Conservation (phyloP, 2,888 invertebrate species). For the Athripsodes cinereus region DNA sequence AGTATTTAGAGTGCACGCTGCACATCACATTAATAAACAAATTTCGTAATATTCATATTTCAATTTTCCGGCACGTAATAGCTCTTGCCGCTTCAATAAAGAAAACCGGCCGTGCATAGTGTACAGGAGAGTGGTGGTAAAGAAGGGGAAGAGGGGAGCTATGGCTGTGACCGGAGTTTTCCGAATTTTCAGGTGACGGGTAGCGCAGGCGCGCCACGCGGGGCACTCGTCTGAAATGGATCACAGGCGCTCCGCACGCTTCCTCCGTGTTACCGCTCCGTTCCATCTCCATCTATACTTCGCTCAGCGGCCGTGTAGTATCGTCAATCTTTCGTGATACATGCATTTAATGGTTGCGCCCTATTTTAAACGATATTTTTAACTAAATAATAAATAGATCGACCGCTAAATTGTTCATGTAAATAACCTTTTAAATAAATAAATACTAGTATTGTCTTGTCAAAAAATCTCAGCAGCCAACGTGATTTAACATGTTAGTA, state of each 20-base stretch:
- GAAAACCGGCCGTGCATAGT: neutral
- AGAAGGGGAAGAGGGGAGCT: slow-evolving; percentile 12
- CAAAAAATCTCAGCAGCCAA: slow-evolving; percentile 10
- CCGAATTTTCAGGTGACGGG: slow-evolving; percentile 8
- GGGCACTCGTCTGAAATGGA: slow-evolving; percentile 17
- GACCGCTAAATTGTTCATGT: slow-evolving; percentile 30
- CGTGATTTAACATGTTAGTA: neutral
- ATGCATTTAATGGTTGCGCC: slow-evolving; percentile 14
- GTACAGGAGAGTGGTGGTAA: neutral
- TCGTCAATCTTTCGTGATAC: slow-evolving; percentile 16
- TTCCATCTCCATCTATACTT: too few species aligned
- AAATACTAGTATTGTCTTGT: neutral
- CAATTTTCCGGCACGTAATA: neutral
- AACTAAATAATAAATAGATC: slow-evolving; percentile 20
- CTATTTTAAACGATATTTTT: slow-evolving; percentile 10
- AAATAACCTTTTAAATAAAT: neutral
- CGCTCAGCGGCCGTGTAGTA: neutral
- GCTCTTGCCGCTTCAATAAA: neutral
- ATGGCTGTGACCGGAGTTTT: neutral
- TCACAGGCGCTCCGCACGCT: slow-evolving; percentile 39
- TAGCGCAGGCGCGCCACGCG: slow-evolving; percentile 16
- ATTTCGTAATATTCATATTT: neutral
- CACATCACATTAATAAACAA: neutral
- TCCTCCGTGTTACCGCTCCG: slow-evolving; percentile 2
- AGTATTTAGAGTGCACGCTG: too few species aligned